Evolutionary conservation across 2,888 invertebrate genomes (phyloP).

Genomic region (Belgica antarctica): DNA sequence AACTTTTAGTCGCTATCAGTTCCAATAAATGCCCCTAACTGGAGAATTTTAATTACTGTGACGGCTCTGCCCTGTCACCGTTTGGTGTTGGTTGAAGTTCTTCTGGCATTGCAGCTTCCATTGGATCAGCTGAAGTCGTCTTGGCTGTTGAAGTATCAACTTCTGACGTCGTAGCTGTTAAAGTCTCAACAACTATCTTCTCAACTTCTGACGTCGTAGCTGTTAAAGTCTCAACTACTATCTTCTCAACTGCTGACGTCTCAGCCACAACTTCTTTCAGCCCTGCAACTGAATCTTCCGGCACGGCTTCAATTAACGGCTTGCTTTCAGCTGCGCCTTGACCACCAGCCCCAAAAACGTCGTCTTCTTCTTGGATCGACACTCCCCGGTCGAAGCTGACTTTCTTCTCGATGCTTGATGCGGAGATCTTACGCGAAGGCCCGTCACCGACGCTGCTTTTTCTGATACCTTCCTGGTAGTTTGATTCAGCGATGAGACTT

Average conservation of each 20-base stretch:
- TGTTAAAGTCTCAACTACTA: not conserved
- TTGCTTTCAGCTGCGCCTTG: no score
- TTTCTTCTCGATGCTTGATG: conserved; percentile 48
- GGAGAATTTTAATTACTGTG: no score
- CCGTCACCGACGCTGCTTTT: conserved; percentile 35
- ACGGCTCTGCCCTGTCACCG: no score
- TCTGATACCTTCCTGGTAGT: not conserved
- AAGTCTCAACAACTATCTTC: not conserved
- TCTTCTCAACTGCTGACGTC: not conserved
- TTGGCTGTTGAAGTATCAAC: no score
- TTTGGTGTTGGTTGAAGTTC: no score
- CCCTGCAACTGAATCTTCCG: not conserved
- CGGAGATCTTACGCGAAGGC: conserved; percentile 49
- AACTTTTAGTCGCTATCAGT: no score
- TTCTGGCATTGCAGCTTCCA: no score
- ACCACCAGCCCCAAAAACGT: no score
- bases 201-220: not conserved
- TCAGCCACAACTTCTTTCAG: not conserved
- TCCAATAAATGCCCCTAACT: no score
- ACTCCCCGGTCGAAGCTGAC: conserved; percentile 47
- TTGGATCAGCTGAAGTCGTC: no score
- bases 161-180: no score
- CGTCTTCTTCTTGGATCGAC: conserved; percentile 31
- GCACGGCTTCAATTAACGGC: not conserved
- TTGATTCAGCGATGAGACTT: conserved; percentile 60